Conservation (phyloP, 2,888 invertebrate species). For the Cepaea hortensis region DNA sequence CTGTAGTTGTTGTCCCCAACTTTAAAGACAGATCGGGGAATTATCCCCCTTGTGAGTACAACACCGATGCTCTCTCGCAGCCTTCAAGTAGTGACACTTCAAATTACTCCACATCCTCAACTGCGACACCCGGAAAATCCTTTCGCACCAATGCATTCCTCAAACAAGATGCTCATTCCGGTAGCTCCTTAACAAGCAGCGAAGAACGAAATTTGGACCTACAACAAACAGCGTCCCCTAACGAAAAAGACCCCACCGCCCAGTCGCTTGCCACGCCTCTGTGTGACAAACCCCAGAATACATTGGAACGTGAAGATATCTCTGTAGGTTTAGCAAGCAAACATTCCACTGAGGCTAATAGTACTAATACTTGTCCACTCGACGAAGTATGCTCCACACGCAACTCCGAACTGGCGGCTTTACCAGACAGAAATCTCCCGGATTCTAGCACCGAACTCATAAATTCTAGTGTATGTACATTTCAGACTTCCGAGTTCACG, state of each 20-base stretch:
- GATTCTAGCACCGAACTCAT: background rate
- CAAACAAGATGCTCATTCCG: slow-evolving; percentile 8
- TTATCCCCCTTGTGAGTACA: slow-evolving; percentile 8
- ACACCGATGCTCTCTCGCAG: background rate
- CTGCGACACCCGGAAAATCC: slow-evolving; percentile 1
- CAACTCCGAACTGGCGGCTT: background rate
- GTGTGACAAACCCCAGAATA: background rate
- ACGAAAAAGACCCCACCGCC: background rate
- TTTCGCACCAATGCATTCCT: background rate
- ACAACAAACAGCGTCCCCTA: background rate
- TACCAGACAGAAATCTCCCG: background rate
- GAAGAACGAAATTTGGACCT: background rate
- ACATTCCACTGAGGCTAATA: background rate
- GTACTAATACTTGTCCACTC: background rate
- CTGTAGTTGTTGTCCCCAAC: background rate
- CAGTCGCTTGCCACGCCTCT: background rate
- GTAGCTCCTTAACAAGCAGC: background rate
- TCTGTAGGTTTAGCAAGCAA: background rate
- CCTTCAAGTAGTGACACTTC: slow-evolving; percentile 23
- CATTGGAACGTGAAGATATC: background rate
- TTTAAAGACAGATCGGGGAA: slow-evolving; percentile 9
- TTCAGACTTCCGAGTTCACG: slow-evolving; percentile 21
- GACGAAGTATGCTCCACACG: background rate
- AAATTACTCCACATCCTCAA: slow-evolving; percentile 1
- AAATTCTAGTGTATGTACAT: background rate